These are phyloP conservation scores for Ataeniobius toweri DNA, from an alignment of 2,797 vertebrate species.

Conservation along the genomic window DNA sequence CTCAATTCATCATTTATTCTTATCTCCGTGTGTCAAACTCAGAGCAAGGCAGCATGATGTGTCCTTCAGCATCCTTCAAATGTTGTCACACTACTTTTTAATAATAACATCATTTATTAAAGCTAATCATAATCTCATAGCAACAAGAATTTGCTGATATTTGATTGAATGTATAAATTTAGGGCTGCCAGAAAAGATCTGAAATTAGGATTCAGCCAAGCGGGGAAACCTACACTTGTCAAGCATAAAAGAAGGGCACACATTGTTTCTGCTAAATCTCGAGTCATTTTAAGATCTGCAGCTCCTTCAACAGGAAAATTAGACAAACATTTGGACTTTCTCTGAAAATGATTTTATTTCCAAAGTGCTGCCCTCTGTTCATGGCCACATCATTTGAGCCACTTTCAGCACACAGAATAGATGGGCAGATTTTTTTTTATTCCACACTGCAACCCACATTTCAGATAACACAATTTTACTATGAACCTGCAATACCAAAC, in stretches of 20 bases:
- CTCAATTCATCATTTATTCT: constrained; percentile 6
- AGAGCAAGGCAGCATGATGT: neutral
- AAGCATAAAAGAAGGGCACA: constrained; percentile 24
- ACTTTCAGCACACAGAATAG: constrained; percentile 58
- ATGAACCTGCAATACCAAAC: constrained; percentile 54
- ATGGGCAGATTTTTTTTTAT: constrained; percentile 54
- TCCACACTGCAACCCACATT: constrained; percentile 24
- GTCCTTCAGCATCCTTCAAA: constrained; percentile 6
- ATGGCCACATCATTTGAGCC: constrained; percentile 28
- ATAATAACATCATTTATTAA: constrained; percentile 1
- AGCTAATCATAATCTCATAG: constrained; percentile 1
- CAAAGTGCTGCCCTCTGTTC: neutral
- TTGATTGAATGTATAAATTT: constrained; percentile 20
- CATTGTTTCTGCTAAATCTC: constrained; percentile 18
- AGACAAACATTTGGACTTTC: constrained; percentile 31
- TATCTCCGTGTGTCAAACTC: constrained; percentile 11
- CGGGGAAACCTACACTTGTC: constrained; percentile 25
- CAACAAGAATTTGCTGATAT: constrained; percentile 2
- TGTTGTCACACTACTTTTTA: neutral
- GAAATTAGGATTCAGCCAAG: constrained; percentile 32
- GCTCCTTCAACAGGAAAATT: constrained; percentile 8
- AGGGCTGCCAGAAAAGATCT: constrained; percentile 6
- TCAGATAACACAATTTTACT: constrained; percentile 38
- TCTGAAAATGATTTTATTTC: constrained; percentile 37
- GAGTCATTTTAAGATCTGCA: constrained; percentile 3